Conservation (phyloP, 2,888 invertebrate species). For the Leucoma salicis region DNA sequence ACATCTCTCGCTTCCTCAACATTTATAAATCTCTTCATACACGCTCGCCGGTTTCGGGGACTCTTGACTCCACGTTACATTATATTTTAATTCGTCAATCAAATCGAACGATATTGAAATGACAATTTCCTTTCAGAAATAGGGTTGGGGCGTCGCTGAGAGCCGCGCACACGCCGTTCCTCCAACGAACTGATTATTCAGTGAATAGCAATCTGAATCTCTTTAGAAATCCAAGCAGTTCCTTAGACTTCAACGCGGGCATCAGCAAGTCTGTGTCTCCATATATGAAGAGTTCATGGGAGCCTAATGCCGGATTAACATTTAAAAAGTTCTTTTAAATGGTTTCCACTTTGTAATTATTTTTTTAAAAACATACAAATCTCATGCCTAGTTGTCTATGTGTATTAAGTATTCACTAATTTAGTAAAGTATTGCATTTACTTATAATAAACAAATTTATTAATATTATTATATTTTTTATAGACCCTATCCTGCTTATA, state of each 20-base stretch:
- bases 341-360: not conserved
- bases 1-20: too few species aligned
- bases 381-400: too few species aligned
- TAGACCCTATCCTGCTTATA: too few species aligned
- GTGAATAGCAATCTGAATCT: conserved; percentile 28
- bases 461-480: too few species aligned
- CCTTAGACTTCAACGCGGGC: conserved; percentile 26
- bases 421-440: too few species aligned
- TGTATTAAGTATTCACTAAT: too few species aligned
- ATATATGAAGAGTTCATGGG: conserved; percentile 26
- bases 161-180: conserved; percentile 20
- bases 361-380: not conserved
- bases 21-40: too few species aligned
- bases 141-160: conserved; percentile 15
- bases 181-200: conserved; percentile 29
- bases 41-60: too few species aligned
- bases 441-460: too few species aligned
- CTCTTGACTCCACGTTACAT: too few species aligned
- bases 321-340: conserved; percentile 15
- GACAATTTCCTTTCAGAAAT: conserved; percentile 21
- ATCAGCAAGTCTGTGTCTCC: conserved; percentile 29
- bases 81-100: too few species aligned
- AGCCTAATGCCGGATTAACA: conserved; percentile 21
- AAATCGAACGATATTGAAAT: too few species aligned
- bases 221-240: conserved; percentile 18